Conservation (phyloP, 2,113 vertebrate species). For the Lanius ludovicianus region DNA sequence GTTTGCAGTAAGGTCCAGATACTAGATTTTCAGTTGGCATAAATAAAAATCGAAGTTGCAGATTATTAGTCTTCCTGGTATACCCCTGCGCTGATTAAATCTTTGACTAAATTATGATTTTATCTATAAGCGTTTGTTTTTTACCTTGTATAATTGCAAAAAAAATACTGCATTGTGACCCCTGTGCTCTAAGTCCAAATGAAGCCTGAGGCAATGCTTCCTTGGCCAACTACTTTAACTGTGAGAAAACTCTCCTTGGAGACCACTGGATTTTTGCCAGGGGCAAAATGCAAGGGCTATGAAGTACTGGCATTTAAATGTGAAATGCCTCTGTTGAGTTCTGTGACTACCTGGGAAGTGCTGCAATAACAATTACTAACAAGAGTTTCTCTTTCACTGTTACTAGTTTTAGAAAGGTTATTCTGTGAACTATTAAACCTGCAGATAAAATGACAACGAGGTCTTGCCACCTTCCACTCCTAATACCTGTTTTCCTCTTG, state of each 20-base stretch:
- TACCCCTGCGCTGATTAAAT: not conserved
- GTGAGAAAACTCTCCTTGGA: not conserved
- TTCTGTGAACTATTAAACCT: not conserved
- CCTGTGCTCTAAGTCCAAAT: not conserved
- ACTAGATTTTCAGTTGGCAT: not conserved
- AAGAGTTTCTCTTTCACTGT: not conserved
- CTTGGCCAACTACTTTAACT: not conserved
- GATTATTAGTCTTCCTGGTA: not conserved
- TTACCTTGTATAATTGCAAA: not conserved
- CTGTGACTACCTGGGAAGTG: not conserved
- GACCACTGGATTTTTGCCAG: not conserved
- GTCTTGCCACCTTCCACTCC: not conserved
- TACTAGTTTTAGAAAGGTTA: not conserved
- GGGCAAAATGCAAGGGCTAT: not conserved
- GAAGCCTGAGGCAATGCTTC: not conserved
- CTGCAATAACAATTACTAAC: not conserved
- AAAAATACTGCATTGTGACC: not conserved
- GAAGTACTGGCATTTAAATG: not conserved
- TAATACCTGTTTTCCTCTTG: not conserved
- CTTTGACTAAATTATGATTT: constrained; percentile 13
- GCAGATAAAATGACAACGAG: not conserved
- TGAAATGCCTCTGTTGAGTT: not conserved
- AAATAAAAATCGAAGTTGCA: not conserved
- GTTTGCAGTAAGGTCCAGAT: not conserved
- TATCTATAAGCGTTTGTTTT: not conserved